Evolutionary conservation across 2,113 vertebrate genomes (phyloP), one percentile per base, ranked within the genome.

Genomic region (Microcebus ravelobensis): DNA sequence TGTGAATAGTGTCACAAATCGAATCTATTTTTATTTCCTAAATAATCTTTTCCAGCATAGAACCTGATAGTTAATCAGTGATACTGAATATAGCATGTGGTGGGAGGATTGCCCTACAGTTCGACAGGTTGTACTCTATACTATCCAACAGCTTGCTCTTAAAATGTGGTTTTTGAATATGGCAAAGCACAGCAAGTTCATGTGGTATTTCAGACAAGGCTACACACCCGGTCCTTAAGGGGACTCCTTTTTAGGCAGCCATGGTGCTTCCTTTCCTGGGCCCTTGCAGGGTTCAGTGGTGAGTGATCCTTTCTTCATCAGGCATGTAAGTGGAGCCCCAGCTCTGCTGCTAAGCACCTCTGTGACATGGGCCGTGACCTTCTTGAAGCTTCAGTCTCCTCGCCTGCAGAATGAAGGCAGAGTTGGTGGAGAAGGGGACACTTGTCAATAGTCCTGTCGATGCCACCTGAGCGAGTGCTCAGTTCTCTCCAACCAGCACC

Each of bases 221-320:
- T 8, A 1, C 2, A 1, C 2, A 0, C 20, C 63, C 0, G 29
- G 29, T 34, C 45, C 17, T 8, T 6, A 1, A 8, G 71, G 42
- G 42, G 52, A 14, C 34, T 8, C 20, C 0, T 1, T 1, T 3
- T 61, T 61, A 59, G 23, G 27, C 1, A 25, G 80, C 67, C 2
- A 2, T 4, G 4, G 21, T 29, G 45, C 63, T 39, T 8, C 67
- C 23, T 39, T 11, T 10, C 61, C 31, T 1, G 0, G 57, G n/a
- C 48, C 27, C 39, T 15, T 2, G n/a, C 39, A 0, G 0, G 8
- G 10, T 18, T 48, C 45, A 0, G 0, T 15, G 1, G 34, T 0
- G 25, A 48, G 20, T 2, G 23, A 8, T 2, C 39, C 31, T 1
- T 63, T 61, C 87, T 77, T 52, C 39, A 3, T 0, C 11, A 23